Base-by-base conservation (phyloP, 2,888 invertebrate genomes). In the Dione juno region DNA sequence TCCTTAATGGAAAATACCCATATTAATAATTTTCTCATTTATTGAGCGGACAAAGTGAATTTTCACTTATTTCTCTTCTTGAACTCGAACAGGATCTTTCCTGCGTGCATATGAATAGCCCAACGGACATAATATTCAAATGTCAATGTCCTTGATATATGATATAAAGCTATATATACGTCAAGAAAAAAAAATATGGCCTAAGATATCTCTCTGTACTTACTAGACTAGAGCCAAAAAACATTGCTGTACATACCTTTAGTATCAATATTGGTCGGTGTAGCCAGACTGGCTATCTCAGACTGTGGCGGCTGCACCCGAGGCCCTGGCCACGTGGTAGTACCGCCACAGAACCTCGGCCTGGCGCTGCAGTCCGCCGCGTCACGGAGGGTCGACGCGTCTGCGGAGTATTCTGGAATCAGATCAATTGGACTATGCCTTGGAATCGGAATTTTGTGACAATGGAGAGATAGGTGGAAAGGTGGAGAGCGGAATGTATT, bases 281-380 rank as follows among this genome's bases (percentile, higher is more conserved):
- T 84, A 28, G 89, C 84, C 70, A 91, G 80, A 81, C 87, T 92
- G 40, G 85, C 87, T 70, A 92, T 91, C 81, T 93, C 93, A 0
- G 91, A 82, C 83, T 90, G 92, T 67, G 91, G 91, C 9, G 93
- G 90, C 81, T 90, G 91, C 54, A 90, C 91, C 67, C 90, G 76
- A 1, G 91, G 95, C 1, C 95, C 94, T 0, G 95, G 95, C 88
- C 90, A 92, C 35, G 91, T 91, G 76, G 92, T 90, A 75, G 89
- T 89, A 35, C 90, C 89, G 53, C 94, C 95, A 83, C 94, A 94
- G 89, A 94, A 95, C 65, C 95, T 88, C 14, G 94, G 94, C 73
- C 95, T 85, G 41, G 90, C 83, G 16, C 93, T 90, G 76, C 91
- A 91, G 79, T 94, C 95, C 80, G 90, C 92, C 73, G 85, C 92